Evolutionary conservation across 2,888 invertebrate species (phyloP).

Genomic region (Lepidonotus clava): DNA sequence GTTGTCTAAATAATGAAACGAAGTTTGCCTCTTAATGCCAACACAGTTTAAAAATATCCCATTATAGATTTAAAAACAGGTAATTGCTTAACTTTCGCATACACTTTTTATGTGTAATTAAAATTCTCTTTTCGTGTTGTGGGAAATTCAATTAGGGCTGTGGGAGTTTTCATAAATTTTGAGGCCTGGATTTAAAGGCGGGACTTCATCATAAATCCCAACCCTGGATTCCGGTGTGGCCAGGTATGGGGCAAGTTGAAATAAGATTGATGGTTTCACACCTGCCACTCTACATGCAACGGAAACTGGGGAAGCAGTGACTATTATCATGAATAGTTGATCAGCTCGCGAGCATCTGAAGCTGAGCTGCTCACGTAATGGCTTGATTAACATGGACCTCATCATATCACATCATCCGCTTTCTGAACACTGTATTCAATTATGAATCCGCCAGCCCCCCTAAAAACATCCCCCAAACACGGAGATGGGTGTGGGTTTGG

Average conservation of each 20-base stretch:
- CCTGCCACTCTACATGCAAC: slow-evolving; percentile 39
- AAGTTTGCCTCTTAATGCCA: too few relatives aligned
- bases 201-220: too few relatives aligned
- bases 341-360: not conserved
- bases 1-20: too few relatives aligned
- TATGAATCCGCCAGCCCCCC: too few relatives aligned
- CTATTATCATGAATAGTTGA: slow-evolving; percentile 27
- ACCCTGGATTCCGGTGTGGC: not conserved
- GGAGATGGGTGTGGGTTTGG: not conserved
- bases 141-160: too few relatives aligned
- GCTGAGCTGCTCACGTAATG: slow-evolving; percentile 46
- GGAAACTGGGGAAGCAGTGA: not conserved
- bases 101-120: too few relatives aligned
- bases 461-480: not conserved
- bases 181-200: too few relatives aligned
- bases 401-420: slow-evolving; percentile 16
- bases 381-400: slow-evolving; percentile 26
- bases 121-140: too few relatives aligned
- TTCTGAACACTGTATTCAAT: not conserved
- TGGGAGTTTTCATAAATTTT: too few relatives aligned
- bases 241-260: not conserved
- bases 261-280: slow-evolving; percentile 48
- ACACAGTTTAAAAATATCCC: too few relatives aligned
- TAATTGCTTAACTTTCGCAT: too few relatives aligned
- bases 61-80: too few relatives aligned